These are phyloP conservation scores for Drosophila sproati DNA, from an alignment of 1,140 invertebrate species.

Conservation along the genomic window DNA sequence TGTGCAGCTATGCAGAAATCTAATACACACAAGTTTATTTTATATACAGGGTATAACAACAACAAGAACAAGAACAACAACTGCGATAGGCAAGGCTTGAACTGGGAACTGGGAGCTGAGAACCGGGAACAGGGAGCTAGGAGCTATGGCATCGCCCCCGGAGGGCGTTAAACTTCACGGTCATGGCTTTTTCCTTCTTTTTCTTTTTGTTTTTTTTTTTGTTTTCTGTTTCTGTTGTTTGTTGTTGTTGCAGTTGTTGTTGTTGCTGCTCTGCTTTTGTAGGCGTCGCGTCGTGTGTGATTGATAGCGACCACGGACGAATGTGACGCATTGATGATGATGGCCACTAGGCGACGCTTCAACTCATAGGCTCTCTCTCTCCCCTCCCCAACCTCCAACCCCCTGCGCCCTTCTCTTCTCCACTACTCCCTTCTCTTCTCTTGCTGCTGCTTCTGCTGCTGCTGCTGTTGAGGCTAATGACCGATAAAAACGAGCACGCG, in stretches of 20 bases:
- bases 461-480: slow-evolving; percentile 63
- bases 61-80: slow-evolving; percentile 25
- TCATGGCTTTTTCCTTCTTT: slow-evolving; percentile 79
- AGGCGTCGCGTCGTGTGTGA: slow-evolving; percentile 51
- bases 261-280: slow-evolving; percentile 18
- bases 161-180: slow-evolving; percentile 84
- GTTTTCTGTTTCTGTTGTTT: neutral
- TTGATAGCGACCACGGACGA: slow-evolving; percentile 67
- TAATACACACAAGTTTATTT: no score
- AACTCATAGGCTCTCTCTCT: slow-evolving; percentile 31
- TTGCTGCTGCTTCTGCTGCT: slow-evolving; percentile 12
- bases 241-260: neutral
- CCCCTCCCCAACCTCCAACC: slow-evolving; percentile 1
- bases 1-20: no score
- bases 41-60: neutral
- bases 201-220: slow-evolving; percentile 22
- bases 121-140: slow-evolving; percentile 14
- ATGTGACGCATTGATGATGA: slow-evolving; percentile 65
- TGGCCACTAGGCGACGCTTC: slow-evolving; percentile 53
- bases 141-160: slow-evolving; percentile 56
- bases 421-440: neutral
- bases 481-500: slow-evolving; percentile 76
- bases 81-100: slow-evolving; percentile 17
- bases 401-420: neutral
- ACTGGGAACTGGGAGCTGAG: slow-evolving; percentile 15